These are phyloP conservation scores for Alviniconcha marisindica DNA, from an alignment of 1,140 invertebrate genomes.

Conservation along the genomic window DNA sequence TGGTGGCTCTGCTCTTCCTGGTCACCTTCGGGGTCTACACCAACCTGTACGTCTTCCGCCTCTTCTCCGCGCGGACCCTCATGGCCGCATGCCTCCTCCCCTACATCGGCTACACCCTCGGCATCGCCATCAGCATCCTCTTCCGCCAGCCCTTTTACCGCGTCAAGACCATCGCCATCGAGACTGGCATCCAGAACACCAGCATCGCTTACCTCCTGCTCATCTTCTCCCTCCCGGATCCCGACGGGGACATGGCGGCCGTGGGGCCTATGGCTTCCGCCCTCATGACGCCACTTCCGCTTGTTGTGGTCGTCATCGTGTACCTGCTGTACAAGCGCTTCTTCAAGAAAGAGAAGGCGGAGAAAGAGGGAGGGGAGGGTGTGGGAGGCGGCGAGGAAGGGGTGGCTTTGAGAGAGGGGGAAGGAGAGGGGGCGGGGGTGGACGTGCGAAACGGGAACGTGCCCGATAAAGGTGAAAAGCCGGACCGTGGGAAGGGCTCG, in stretches of 20 bases:
- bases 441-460: neutral
- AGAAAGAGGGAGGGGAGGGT: slow-evolving; percentile 36
- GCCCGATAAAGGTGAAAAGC: neutral
- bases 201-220: slow-evolving; percentile 77
- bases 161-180: slow-evolving; percentile 78
- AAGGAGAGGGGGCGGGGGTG: neutral
- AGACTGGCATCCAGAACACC: slow-evolving; percentile 79
- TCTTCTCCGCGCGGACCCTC: slow-evolving; percentile 82
- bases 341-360: slow-evolving; percentile 51
- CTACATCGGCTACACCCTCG: slow-evolving; percentile 90
- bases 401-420: neutral
- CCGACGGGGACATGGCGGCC: slow-evolving; percentile 75
- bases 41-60: slow-evolving; percentile 93
- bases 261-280: slow-evolving; percentile 81
- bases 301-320: slow-evolving; percentile 75
- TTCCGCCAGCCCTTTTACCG: slow-evolving; percentile 66
- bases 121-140: slow-evolving; percentile 75
- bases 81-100: slow-evolving; percentile 90
- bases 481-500: neutral
- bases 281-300: slow-evolving; percentile 94
- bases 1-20: slow-evolving; percentile 89
- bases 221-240: slow-evolving; percentile 74
- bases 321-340: slow-evolving; percentile 57
- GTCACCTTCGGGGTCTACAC: slow-evolving; percentile 94
- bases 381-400: slow-evolving; percentile 31